Base-by-base conservation (phyloP, 2,888 invertebrate genomes). In the Protophormia terraenovae region DNA sequence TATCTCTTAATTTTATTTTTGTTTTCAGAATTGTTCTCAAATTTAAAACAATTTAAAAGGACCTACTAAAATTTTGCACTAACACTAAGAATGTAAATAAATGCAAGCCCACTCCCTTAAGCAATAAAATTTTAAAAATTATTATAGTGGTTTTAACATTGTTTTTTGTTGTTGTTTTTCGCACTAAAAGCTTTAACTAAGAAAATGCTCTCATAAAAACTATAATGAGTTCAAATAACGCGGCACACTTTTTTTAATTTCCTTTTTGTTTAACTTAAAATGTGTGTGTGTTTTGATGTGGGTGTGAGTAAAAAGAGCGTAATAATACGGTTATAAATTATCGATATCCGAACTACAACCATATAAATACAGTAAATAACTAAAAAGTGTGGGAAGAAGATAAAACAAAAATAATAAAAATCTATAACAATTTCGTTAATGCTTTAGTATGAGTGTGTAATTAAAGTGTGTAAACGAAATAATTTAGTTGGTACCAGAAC, bases 181-280 rank as follows among this genome's bases (percentile, higher is more conserved):
- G 16, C 47, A 77, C 41, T 47, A 14, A 32, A 77, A 47, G 27
- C 60, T 29, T 55, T 71, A 76, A 82, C 41, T 41, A 45, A 32
- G 29, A 75, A 76, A 69, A 45, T 62, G 41, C 41, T 22, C 62
- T 45, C 53, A 55, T 67, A 73, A 80, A 58, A 73, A 32, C 27
- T 79, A 22, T 24, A 66, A 66, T 73, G 45, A 58, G 16, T 55
- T 53, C 58, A 45, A 62, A 84, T 66, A 72, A 50, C 32, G 72
- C 84, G 72, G 81, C 72, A 81, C 81, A 73, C 80, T 84, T 84
- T n/a, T n/a, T 75, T 67, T 67, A 76, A 76, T 80, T 80, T 73
- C 55, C 75, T 75, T 73, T 83, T 47, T 27, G 19, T n/a, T n/a
- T n/a, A 83, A 78, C 32, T 24, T 29, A 69, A 75, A 73, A 4